These are phyloP conservation scores for Drosophila takahashii DNA, from an alignment of 1,140 invertebrate genomes.

Conservation along the genomic window DNA sequence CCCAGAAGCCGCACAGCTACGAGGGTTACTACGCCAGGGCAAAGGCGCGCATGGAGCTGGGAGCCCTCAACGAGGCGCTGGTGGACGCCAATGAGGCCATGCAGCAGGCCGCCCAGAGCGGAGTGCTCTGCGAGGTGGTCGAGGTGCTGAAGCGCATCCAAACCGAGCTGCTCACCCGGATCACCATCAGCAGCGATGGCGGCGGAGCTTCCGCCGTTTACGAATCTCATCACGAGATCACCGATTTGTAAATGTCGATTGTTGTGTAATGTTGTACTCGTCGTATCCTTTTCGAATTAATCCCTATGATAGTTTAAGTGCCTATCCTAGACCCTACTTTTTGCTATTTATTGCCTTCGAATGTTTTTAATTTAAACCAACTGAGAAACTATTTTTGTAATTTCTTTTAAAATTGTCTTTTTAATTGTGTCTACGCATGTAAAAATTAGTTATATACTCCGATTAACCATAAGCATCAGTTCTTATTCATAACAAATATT, in stretches of 20 bases:
- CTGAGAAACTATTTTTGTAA: slow-evolving; percentile 26
- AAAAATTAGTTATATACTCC: slow-evolving; percentile 55
- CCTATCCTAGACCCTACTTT: slow-evolving; percentile 48
- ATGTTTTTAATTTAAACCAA: slow-evolving; percentile 46
- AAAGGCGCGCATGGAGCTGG: slow-evolving; percentile 92
- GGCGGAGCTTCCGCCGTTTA: slow-evolving; percentile 49
- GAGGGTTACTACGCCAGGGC: slow-evolving; percentile 97
- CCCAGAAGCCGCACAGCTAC: slow-evolving; percentile 93
- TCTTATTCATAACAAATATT: slow-evolving; percentile 31
- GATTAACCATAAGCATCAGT: slow-evolving; percentile 18
- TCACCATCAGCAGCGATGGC: slow-evolving; percentile 68
- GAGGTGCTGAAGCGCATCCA: slow-evolving; percentile 81
- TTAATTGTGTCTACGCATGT: slow-evolving; percentile 55
- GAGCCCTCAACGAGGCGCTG: slow-evolving; percentile 85
- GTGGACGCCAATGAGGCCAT: slow-evolving; percentile 86
- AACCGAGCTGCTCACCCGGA: slow-evolving; percentile 73
- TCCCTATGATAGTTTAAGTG: slow-evolving; percentile 38
- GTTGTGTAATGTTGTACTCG: slow-evolving; percentile 55
- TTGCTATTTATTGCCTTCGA: slow-evolving; percentile 76
- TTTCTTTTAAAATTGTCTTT: slow-evolving; percentile 36
- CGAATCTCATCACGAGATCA: slow-evolving; percentile 83
- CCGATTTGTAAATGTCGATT: slow-evolving; percentile 78
- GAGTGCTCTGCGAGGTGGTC: slow-evolving; percentile 73
- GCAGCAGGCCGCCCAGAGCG: slow-evolving; percentile 80
- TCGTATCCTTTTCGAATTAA: slow-evolving; percentile 61